Conservation (phyloP, 2,113 vertebrate species). For the Emydura subglobosa region DNA sequence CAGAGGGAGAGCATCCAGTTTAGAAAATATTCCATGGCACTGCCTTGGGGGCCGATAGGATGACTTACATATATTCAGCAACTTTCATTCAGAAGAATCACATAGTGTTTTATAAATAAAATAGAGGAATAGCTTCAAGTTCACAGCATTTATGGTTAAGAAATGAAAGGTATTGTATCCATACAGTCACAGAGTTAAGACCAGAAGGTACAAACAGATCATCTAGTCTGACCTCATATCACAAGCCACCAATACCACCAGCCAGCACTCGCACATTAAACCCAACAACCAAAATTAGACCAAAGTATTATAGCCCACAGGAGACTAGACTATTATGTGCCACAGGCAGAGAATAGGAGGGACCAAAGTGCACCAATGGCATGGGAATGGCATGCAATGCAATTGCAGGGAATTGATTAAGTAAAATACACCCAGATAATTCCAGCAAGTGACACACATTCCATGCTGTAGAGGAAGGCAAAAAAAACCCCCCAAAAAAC, state of each 20-base stretch:
- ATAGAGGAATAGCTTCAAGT: neutral
- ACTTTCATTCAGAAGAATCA: neutral
- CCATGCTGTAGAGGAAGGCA: too few species aligned
- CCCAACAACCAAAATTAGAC: too few species aligned
- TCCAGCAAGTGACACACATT: too few species aligned
- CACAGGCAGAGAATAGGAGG: too few species aligned
- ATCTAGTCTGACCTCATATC: neutral
- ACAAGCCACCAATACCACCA: neutral
- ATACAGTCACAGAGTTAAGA: neutral
- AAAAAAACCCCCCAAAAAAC: too few species aligned
- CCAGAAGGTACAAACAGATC: neutral
- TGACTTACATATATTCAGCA: neutral
- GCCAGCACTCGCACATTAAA: too few species aligned
- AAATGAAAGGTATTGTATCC: neutral
- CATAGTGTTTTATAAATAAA: neutral
- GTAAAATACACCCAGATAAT: too few species aligned
- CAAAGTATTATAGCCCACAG: too few species aligned
- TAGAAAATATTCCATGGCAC: neutral
- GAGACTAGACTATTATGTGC: too few species aligned
- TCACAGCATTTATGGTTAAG: neutral
- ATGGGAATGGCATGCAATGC: too few species aligned
- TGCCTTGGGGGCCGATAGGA: neutral
- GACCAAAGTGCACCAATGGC: too few species aligned
- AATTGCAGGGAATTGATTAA: too few species aligned
- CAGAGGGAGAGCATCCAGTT: slow-evolving; percentile 33